A percentile compares a stretch with the other conserved stretches of the same genome.
Evolutionary conservation across 2,113 vertebrate species (phyloP).

Genomic region (Mellivora capensis): DNA sequence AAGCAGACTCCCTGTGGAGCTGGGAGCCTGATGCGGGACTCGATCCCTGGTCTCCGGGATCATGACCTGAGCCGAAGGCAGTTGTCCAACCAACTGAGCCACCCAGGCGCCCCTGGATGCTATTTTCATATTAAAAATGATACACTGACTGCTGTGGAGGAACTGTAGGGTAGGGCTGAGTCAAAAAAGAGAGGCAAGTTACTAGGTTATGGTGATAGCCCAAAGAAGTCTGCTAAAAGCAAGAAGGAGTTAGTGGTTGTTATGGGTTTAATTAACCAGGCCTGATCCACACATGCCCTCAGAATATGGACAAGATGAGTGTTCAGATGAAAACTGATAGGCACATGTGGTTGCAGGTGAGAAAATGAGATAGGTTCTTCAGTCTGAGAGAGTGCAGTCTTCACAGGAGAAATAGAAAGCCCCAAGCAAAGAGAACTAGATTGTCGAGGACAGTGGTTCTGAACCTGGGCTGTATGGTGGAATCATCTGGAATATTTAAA

Average conservation of each 20-base stretch:
- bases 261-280: background rate
- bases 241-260: background rate
- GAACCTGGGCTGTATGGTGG: background rate
- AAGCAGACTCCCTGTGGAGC: too few species aligned
- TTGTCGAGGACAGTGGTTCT: background rate
- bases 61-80: too few species aligned
- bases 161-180: background rate
- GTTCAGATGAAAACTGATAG: background rate
- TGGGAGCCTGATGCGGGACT: too few species aligned
- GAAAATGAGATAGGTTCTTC: background rate
- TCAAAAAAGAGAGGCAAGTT: background rate
- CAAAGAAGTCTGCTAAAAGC: background rate
- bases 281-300: rapidly evolving
- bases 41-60: too few species aligned
- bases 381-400: background rate
- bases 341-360: too few species aligned
- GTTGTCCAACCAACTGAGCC: too few species aligned
- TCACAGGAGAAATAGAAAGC: background rate
- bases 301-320: background rate
- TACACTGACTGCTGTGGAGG: rapidly evolving
- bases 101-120: too few species aligned
- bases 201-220: too few species aligned
- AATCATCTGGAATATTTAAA: background rate
- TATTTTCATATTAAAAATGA: background rate
- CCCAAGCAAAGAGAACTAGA: background rate